Conservation (phyloP, 2,113 vertebrate genomes). For the Corapipo altera region DNA sequence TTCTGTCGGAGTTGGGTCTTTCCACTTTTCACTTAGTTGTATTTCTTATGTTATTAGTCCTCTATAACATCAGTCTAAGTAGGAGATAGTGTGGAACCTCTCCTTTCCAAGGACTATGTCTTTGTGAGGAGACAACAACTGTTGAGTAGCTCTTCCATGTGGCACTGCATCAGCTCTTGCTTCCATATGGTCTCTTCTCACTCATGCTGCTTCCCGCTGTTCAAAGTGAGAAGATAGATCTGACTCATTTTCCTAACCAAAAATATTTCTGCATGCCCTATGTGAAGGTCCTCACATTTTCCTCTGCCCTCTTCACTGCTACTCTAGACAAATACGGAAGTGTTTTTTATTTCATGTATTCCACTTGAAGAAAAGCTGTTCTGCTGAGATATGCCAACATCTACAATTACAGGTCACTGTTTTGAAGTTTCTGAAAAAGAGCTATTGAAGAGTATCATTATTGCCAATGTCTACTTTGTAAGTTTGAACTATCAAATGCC, state of each 20-base stretch:
- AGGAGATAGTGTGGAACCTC: background rate
- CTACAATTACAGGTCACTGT: slow-evolving; percentile 7
- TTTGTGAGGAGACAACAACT: background rate
- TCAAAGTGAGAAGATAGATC: background rate
- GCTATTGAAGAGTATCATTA: background rate
- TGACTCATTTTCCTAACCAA: background rate
- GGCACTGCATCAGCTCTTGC: background rate
- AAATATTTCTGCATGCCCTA: background rate
- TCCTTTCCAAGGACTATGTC: background rate
- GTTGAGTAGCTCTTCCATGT: background rate
- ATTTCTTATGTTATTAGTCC: background rate
- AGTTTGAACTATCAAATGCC: background rate
- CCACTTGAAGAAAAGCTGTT: background rate
- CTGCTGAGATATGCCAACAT: background rate
- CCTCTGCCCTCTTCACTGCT: background rate
- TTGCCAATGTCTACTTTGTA: background rate
- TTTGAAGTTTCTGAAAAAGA: slow-evolving; percentile 30
- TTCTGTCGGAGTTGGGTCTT: background rate
- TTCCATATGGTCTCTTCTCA: background rate
- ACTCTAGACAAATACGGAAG: background rate
- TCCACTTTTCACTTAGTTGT: background rate
- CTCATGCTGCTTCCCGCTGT: background rate
- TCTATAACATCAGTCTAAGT: background rate
- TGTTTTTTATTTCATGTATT: background rate
- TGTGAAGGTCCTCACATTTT: background rate